Conservation (phyloP, 2,888 invertebrate species). For the Schizaphis graminum region DNA sequence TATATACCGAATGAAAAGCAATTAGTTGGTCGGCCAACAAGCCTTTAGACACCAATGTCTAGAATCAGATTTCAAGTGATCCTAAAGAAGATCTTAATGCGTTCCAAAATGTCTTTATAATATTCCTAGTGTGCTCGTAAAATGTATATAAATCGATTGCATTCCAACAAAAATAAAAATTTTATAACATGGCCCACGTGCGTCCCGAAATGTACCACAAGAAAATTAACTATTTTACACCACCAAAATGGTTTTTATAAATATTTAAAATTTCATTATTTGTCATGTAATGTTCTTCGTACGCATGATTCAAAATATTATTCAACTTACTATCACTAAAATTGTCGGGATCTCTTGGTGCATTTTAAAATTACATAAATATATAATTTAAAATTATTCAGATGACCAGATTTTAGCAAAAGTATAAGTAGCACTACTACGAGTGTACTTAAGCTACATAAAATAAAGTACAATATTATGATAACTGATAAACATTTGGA, state of each 20-base stretch:
- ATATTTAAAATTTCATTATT: background rate
- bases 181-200: background rate
- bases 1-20: background rate
- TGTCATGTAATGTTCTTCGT: background rate
- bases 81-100: background rate
- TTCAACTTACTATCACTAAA: background rate
- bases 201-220: background rate
- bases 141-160: background rate
- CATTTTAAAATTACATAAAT: background rate
- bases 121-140: background rate
- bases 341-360: background rate
- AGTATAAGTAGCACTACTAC: background rate
- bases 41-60: background rate
- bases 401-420: background rate
- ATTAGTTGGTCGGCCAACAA: background rate
- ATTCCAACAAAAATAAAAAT: background rate
- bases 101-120: background rate
- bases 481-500: background rate
- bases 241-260: background rate
- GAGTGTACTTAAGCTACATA: background rate
- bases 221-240: background rate
- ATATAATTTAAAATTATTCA: background rate
- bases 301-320: background rate
- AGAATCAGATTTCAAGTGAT: background rate
- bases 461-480: background rate